Conservation (phyloP, 2,113 vertebrate genomes). For the Proteles cristata region DNA sequence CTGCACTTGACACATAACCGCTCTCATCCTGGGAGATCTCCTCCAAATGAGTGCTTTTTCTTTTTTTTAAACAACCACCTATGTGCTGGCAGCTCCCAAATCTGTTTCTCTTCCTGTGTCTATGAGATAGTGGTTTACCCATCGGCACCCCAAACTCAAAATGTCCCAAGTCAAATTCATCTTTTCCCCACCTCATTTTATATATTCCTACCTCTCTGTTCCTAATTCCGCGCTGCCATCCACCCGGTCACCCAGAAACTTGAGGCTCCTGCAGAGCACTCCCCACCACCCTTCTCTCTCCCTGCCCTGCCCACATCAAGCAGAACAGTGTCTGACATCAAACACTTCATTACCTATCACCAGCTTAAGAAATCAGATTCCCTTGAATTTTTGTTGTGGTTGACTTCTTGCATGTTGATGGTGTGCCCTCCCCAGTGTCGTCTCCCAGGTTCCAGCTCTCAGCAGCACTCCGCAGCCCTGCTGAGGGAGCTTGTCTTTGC, state of each 20-base stretch:
- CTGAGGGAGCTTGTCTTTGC: neutral
- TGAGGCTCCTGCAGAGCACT: neutral
- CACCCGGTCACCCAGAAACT: neutral
- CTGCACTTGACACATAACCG: neutral
- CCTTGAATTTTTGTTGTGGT: neutral
- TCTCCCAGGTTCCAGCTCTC: neutral
- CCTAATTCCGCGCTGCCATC: neutral
- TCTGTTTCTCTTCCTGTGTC: neutral
- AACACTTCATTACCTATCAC: neutral
- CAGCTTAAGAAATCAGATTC: neutral
- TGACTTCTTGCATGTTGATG: neutral
- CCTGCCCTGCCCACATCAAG: neutral
- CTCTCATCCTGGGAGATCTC: neutral
- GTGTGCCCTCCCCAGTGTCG: rapidly evolving
- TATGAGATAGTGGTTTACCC: neutral
- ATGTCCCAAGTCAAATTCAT: neutral
- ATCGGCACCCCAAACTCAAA: neutral
- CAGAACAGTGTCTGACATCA: neutral
- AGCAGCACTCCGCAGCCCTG: neutral
- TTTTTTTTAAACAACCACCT: neutral
- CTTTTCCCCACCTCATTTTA: neutral
- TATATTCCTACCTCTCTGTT: neutral
- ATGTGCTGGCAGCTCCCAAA: neutral
- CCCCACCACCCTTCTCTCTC: neutral
- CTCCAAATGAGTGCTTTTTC: neutral